phyloP scores from a whole-genome alignment of 2,888 invertebrate species.

The Falcaria lacertinaria region DNA sequence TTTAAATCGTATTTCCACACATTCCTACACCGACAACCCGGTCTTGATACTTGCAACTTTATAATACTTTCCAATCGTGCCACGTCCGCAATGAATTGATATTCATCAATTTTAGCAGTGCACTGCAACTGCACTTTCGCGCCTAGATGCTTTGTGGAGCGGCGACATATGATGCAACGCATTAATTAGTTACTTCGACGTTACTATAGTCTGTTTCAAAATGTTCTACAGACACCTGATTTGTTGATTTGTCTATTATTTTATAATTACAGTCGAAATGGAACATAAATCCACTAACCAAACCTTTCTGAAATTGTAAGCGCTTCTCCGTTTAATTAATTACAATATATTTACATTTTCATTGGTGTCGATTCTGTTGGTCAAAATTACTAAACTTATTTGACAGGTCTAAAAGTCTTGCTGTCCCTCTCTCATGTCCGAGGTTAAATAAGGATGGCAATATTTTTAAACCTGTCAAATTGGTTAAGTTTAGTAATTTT shows the following conservation, averaged over 20 bases:
- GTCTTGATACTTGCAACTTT: background rate
- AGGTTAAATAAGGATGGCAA: no score
- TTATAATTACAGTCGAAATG: constrained; percentile 5
- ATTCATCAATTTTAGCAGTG: constrained; percentile 5
- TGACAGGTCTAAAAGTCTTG: no score
- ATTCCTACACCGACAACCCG: background rate
- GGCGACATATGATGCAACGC: constrained; percentile 39
- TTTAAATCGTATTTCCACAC: no score
- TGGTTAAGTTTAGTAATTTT: no score
- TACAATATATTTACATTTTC: no score
- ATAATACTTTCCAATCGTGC: constrained; percentile 1
- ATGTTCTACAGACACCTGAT: background rate
- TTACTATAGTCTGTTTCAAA: background rate
- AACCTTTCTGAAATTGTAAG: no score
- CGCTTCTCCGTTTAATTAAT: no score
- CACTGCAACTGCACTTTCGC: constrained; percentile 43
- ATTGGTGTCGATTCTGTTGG: no score
- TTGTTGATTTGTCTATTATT: background rate
- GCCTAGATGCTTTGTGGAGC: constrained; percentile 41
- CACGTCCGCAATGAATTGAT: background rate
- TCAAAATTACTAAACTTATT: no score
- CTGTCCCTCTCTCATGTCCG: no score
- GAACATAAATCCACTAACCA: no score
- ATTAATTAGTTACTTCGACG: constrained; percentile 25
- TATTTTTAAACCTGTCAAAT: no score